A percentile compares a stretch with the other conserved stretches of the same genome.
These are phyloP conservation scores for Belonocnema kinseyi DNA, from an alignment of 1,140 invertebrate species.

Conservation along the genomic window DNA sequence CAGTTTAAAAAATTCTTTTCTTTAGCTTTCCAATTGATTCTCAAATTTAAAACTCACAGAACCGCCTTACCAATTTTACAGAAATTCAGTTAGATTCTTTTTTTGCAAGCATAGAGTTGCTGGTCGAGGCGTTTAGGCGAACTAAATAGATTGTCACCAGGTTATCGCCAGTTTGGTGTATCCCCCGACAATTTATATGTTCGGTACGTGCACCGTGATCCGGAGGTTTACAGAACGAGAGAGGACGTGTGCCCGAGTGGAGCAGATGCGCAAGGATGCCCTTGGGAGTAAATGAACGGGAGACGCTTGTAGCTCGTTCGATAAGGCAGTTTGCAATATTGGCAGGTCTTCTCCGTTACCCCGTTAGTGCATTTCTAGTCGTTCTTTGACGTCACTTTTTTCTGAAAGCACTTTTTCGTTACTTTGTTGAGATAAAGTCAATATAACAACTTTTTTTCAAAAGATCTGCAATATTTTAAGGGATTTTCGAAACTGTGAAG, in stretches of 20 bases:
- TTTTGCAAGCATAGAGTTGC: conserved; percentile 42
- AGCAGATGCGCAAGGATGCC: conserved; percentile 51
- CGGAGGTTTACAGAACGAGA: conserved; percentile 16
- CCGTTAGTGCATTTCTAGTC: neutral
- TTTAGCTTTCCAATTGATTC: neutral
- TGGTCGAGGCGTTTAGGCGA: conserved; percentile 53
- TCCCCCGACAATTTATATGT: conserved; percentile 62
- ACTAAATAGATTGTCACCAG: conserved; percentile 61
- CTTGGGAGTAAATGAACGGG: conserved; percentile 50
- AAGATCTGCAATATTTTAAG: no score
- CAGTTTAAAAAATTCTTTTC: no score
- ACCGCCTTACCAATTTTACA: neutral
- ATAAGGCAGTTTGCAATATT: conserved; percentile 46
- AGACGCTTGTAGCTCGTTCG: conserved; percentile 48
- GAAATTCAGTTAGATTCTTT: conserved; percentile 6
- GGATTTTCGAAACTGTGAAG: no score
- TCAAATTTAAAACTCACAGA: neutral
- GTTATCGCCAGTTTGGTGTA: conserved; percentile 60
- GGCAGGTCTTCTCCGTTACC: neutral
- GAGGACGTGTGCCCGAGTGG: conserved; percentile 45
- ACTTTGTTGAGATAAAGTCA: no score
- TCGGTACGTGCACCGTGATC: conserved; percentile 31
- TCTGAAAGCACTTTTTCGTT: no score
- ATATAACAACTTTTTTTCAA: no score
- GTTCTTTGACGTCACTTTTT: neutral